These are phyloP conservation scores for Siniperca obscura DNA, from an alignment of 2,797 vertebrate species.

Conservation along the genomic window DNA sequence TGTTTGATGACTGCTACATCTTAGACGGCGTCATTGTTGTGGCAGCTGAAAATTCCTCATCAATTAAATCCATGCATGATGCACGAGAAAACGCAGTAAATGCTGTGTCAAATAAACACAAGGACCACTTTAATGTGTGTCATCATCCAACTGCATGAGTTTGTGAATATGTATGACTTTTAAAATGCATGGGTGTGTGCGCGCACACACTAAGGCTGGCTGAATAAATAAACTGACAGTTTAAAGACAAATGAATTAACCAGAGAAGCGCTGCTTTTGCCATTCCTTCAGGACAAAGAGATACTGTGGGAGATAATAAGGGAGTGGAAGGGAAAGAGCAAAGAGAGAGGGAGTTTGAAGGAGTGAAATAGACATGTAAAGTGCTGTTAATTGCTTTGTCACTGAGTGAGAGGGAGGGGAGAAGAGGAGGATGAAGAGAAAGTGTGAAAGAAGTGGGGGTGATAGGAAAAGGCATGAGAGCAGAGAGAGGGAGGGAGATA, in stretches of 20 bases:
- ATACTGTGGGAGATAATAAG: conserved; percentile 30
- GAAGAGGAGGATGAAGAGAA: conserved; percentile 48
- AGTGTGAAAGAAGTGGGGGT: conserved; percentile 46
- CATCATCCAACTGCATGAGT: conserved; percentile 38
- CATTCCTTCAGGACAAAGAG: conserved; percentile 20
- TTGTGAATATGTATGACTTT: conserved; percentile 36
- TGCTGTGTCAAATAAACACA: conserved; percentile 41
- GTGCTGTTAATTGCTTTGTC: conserved; percentile 70
- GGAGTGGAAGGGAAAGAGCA: conserved; percentile 30
- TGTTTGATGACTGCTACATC: conserved; percentile 10
- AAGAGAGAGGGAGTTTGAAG: conserved; percentile 17
- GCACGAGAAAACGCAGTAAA: conserved; percentile 34
- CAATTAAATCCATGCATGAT: conserved; percentile 35
- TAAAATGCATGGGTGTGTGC: conserved; percentile 21
- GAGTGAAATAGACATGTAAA: conserved; percentile 47
- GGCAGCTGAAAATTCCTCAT: conserved; percentile 19
- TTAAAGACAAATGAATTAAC: conserved; percentile 66
- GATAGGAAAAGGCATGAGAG: conserved; percentile 47
- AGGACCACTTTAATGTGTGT: conserved; percentile 42
- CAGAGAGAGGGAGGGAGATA: conserved; percentile 28
- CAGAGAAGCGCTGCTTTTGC: conserved; percentile 27
- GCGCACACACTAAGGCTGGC: background rate
- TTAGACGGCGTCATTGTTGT: conserved; percentile 17
- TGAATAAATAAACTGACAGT: conserved; percentile 56
- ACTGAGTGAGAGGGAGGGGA: conserved; percentile 48